Conservation (phyloP, 2,113 vertebrate genomes). For the Acanthisitta chloris region DNA sequence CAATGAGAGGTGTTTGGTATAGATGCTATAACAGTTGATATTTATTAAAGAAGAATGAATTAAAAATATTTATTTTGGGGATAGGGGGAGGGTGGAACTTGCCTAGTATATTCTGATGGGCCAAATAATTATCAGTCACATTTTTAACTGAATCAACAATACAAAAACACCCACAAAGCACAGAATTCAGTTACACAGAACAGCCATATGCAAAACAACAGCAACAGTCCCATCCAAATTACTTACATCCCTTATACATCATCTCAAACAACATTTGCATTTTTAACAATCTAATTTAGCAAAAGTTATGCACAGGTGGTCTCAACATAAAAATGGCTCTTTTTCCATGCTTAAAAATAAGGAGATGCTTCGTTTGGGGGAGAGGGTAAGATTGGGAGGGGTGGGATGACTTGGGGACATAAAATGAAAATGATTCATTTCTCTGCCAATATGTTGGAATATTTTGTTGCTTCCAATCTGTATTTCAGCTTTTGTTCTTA, state of each 20-base stretch:
- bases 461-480: background rate
- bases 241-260: background rate
- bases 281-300: background rate
- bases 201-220: background rate
- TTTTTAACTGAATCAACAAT: background rate
- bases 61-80: no score
- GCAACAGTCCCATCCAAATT: background rate
- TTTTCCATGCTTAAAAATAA: background rate
- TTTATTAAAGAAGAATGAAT: background rate
- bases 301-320: background rate
- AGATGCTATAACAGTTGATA: no score
- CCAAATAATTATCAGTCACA: background rate
- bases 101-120: background rate
- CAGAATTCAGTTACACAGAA: background rate
- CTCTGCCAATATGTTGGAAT: background rate
- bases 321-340: background rate
- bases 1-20: no score
- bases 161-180: background rate
- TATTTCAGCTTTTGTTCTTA: background rate
- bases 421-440: background rate
- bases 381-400: background rate
- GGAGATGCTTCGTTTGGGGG: background rate
- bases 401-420: background rate
- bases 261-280: background rate
- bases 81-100: no score